Evolutionary conservation across 1,140 invertebrate genomes (phyloP).

Genomic region (Bombus haemorrhoidalis): DNA sequence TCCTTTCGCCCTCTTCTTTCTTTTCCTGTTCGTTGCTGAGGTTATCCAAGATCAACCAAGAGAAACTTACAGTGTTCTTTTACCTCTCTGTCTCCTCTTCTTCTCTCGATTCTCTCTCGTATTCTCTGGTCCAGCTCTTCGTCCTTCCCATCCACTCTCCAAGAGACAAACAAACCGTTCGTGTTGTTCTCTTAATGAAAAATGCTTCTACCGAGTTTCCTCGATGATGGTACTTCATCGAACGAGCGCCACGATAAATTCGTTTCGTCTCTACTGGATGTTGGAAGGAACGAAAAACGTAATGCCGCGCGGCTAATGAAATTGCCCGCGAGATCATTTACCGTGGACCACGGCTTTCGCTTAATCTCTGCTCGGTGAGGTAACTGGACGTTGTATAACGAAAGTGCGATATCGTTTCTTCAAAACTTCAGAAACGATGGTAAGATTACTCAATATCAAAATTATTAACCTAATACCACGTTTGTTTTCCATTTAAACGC

Average conservation of each 20-base stretch:
- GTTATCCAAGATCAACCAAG: conserved; percentile 7
- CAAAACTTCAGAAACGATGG: neutral
- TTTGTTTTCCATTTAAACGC: no score
- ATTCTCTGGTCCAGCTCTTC: neutral
- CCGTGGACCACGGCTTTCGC: neutral
- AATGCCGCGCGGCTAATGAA: conserved; percentile 11
- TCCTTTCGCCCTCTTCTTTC: neutral
- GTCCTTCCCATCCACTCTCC: neutral
- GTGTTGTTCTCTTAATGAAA: conserved; percentile 45
- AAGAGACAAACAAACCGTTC: conserved; percentile 49
- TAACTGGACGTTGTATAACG: no score
- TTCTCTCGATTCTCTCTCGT: neutral
- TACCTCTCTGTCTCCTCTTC: neutral
- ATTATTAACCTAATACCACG: no score
- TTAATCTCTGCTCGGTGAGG: neutral
- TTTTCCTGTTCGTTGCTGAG: neutral
- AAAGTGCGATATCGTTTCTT: neutral
- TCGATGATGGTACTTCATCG: conserved; percentile 8
- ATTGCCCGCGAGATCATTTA: neutral
- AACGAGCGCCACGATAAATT: conserved; percentile 26
- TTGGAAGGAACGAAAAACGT: neutral
- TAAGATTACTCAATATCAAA: no score
- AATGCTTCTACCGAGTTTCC: conserved; percentile 9
- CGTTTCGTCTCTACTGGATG: neutral
- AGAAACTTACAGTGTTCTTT: conserved; percentile 29